Evolutionary conservation across 2,113 vertebrate species (phyloP).

Genomic region (Lichenostomus cassidix): DNA sequence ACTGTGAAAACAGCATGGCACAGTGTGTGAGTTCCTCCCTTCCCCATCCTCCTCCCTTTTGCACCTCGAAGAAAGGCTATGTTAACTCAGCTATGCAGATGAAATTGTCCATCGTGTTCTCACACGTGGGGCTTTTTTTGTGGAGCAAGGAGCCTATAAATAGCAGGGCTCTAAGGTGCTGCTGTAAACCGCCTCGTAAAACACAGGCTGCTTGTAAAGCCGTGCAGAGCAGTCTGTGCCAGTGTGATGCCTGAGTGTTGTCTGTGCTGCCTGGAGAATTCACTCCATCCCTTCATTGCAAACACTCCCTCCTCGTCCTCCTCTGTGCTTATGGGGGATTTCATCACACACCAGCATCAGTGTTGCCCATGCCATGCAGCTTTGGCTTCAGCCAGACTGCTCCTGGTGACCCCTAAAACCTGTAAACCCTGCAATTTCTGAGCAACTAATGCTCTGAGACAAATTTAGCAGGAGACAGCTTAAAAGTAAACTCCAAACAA

Average conservation of each 20-base stretch:
- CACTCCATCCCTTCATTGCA: background rate
- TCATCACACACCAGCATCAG: background rate
- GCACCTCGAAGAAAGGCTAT: background rate
- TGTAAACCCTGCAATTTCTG: background rate
- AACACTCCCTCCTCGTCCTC: background rate
- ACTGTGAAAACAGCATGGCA: background rate
- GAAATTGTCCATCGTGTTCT: background rate
- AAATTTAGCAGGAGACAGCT: background rate
- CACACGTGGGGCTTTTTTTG: background rate
- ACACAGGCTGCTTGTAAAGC: background rate
- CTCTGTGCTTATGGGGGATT: background rate
- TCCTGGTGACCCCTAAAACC: background rate
- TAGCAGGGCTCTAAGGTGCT: background rate
- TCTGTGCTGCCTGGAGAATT: background rate
- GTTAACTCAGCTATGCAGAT: background rate
- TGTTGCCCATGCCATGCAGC: background rate
- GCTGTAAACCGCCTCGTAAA: background rate
- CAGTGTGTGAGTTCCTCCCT: background rate
- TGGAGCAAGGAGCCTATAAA: background rate
- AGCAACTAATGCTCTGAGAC: background rate
- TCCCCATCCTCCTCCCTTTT: background rate
- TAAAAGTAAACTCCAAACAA: background rate
- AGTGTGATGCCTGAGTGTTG: background rate
- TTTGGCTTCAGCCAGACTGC: accelerated
- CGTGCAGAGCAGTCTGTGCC: background rate